These are phyloP conservation scores for Pseudochromis fuscus DNA, from an alignment of 2,797 vertebrate species.

Conservation along the genomic window DNA sequence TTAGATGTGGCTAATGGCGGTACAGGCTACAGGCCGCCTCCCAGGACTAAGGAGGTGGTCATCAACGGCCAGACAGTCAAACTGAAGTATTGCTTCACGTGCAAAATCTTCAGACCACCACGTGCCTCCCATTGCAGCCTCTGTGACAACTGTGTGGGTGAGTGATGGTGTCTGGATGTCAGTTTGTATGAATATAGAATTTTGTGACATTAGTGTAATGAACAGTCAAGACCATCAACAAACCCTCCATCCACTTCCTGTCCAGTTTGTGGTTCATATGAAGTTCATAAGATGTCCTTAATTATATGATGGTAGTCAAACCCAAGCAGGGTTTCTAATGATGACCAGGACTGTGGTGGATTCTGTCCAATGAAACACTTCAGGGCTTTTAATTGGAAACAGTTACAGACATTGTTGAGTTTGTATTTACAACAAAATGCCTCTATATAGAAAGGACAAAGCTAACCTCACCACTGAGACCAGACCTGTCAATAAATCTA, in stretches of 20 bases:
- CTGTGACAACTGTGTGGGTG: conserved; percentile 99
- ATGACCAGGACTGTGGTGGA: no score
- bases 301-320: no score
- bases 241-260: background rate
- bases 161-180: conserved; percentile 71
- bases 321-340: no score
- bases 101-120: conserved; percentile 98
- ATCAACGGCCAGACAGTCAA: conserved; percentile 98
- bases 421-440: no score
- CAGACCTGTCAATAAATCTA: no score
- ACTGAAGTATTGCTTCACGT: conserved; percentile 98
- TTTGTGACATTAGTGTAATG: background rate
- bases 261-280: background rate
- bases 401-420: no score
- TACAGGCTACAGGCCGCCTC: conserved; percentile 94
- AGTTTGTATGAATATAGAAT: background rate
- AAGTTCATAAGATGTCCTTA: no score
- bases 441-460: no score
- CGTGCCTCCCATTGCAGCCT: conserved; percentile 99
- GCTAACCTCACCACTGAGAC: no score
- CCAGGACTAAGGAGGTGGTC: conserved; percentile 96
- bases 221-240: background rate
- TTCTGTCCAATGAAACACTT: no score
- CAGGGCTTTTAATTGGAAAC: no score
- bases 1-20: conserved; percentile 94